A percentile compares a stretch with the other conserved stretches of the same genome.
These are phyloP conservation scores for Drosophila yakuba DNA, from an alignment of 1,140 invertebrate species.

Conservation along the genomic window DNA sequence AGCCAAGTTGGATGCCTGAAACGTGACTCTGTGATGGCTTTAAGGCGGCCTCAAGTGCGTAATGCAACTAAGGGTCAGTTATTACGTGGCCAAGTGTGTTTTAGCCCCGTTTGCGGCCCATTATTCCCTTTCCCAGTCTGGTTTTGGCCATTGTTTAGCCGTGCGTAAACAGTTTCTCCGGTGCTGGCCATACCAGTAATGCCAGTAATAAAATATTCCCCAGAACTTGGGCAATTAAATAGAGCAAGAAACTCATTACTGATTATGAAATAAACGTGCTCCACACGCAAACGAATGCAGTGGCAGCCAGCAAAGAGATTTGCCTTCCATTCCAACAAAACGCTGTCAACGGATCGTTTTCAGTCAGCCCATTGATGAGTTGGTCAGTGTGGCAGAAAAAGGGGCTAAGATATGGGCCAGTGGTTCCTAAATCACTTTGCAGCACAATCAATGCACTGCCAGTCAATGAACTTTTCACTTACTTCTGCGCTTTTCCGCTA, in stretches of 20 bases:
- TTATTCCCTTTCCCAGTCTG: conserved; percentile 1
- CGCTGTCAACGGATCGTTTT: conserved; percentile 31
- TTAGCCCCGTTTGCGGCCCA: conserved; percentile 19
- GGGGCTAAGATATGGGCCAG: conserved; percentile 14
- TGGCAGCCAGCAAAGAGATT: conserved; percentile 54
- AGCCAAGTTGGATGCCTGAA: conserved; percentile 24
- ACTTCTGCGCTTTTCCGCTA: neutral
- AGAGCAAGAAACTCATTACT: conserved; percentile 78
- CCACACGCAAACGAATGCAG: neutral
- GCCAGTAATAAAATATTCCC: conserved; percentile 43
- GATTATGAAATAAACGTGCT: conserved; percentile 68
- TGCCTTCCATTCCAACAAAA: conserved; percentile 29
- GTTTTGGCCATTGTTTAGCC: conserved; percentile 38
- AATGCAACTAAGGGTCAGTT: conserved; percentile 25
- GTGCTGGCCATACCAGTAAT: conserved; percentile 40
- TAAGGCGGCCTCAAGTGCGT: conserved; percentile 53
- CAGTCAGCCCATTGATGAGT: conserved; percentile 36
- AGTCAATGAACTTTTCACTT: conserved; percentile 26
- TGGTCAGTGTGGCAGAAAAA: conserved; percentile 33
- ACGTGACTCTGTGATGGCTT: conserved; percentile 60
- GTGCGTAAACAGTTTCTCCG: conserved; percentile 46
- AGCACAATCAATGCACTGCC: conserved; percentile 25
- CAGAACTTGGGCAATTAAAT: conserved; percentile 63
- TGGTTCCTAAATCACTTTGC: conserved; percentile 55
- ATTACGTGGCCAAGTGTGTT: conserved; percentile 24